Evolutionary conservation across 1,140 invertebrate genomes (phyloP), one percentile per base, ranked within the genome.

Genomic region (Drosophila parvula): DNA sequence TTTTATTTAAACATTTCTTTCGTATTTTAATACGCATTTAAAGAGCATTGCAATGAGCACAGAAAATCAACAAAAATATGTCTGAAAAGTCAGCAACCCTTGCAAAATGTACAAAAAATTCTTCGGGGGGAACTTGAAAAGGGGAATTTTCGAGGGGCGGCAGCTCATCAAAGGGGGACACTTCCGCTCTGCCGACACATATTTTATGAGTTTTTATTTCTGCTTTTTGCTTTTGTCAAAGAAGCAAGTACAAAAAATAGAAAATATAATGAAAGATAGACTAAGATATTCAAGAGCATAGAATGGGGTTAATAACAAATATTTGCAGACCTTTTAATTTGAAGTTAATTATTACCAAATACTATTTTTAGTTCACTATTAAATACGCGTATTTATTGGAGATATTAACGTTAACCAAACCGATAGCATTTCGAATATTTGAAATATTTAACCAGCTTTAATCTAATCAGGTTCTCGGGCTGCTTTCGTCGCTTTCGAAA

Each of bases 141-240:
- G 34, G 5, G 6, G 28, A 5, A 7, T 16, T 36, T 30, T 28
- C 8, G 16, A 10, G 14, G 63, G 12, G 27, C 74, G 74, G 79
- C 79, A 70, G 60, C 50, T 65, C 69, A 70, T 82, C 69, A 82
- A 82, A 82, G 79, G 27, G 30, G 7, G 9, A 16, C 22, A 9
- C 48, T 16, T 32, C 11, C 34, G n/a, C 27, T 62, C 59, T 56
- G 41, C 50, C 59, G 18, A 63, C 59, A 47, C 41, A 48, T 28
- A 12, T 30, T 40, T 61, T 36, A 16, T 32, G 28, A 3, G 38
- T 51, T 27, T 64, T 51, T 27, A n/a, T 16, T 45, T n/a, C n/a
- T n/a, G n/a, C n/a, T n/a, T n/a, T n/a, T n/a, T n/a, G n/a, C n/a
- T n/a, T n/a, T n/a, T n/a, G 4, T 51, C 7, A 27, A 16, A 18